Evolutionary conservation across 2,113 vertebrate genomes (phyloP).

Genomic region (Myxocyprinus asiaticus): DNA sequence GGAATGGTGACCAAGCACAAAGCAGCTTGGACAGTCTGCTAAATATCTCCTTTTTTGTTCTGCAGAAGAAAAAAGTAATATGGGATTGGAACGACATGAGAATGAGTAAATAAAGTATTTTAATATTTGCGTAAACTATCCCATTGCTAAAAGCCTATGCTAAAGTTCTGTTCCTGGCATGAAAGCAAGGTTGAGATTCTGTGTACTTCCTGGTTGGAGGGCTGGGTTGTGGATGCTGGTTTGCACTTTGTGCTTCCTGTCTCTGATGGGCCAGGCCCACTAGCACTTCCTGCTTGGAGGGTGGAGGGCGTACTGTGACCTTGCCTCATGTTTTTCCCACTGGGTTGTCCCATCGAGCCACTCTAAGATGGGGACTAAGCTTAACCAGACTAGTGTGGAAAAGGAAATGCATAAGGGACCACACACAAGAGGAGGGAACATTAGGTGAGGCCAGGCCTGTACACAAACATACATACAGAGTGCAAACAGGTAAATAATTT

Average conservation of each 20-base stretch:
- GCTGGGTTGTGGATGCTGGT: conserved; percentile 61
- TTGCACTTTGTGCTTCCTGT: conserved; percentile 74
- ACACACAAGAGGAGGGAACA: conserved; percentile 1
- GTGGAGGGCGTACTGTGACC: conserved; percentile 65
- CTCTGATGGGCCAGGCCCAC: conserved; percentile 66
- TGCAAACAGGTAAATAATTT: no score
- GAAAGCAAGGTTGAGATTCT: conserved; percentile 18
- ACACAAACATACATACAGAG: no score
- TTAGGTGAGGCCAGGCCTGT: not conserved
- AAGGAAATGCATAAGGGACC: not conserved
- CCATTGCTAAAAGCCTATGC: not conserved
- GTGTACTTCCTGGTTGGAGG: conserved; percentile 58
- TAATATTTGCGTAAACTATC: no score
- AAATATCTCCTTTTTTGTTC: no score
- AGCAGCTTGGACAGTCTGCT: no score
- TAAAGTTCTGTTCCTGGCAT: conserved; percentile 34
- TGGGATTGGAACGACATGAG: no score
- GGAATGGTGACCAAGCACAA: no score
- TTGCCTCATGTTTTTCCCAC: conserved; percentile 58
- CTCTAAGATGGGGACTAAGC: conserved; percentile 41
- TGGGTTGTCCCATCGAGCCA: conserved; percentile 52
- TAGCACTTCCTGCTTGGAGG: conserved; percentile 65
- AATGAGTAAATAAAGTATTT: no score
- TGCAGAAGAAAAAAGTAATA: no score
- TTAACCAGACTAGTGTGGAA: not conserved